Evolutionary conservation across 1,140 invertebrate species (phyloP).

Genomic region (Drosophila hydei): DNA sequence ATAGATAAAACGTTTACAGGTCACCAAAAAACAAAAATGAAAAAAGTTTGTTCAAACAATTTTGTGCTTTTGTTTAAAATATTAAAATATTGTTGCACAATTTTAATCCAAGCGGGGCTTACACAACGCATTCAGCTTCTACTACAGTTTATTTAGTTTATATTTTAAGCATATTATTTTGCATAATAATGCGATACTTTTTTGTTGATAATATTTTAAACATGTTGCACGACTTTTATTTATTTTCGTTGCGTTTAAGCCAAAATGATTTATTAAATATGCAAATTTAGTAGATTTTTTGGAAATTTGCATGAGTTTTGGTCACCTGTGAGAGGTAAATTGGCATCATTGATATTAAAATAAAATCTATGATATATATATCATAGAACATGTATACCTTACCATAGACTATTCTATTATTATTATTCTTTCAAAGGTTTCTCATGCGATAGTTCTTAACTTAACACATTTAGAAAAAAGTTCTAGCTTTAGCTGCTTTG

Average conservation of each 20-base stretch:
- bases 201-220: neutral
- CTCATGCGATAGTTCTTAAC: too few species aligned
- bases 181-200: conserved; percentile 7
- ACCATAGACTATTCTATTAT: too few species aligned
- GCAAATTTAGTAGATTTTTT: too few species aligned
- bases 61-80: conserved; percentile 9
- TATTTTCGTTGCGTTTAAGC: conserved; percentile 20
- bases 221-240: neutral
- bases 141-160: conserved; percentile 23
- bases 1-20: conserved; percentile 47
- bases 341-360: too few species aligned
- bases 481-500: too few species aligned
- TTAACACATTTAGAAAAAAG: too few species aligned
- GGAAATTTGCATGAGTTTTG: too few species aligned
- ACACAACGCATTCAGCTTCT: conserved; percentile 27
- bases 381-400: too few species aligned
- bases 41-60: conserved; percentile 22
- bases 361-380: too few species aligned
- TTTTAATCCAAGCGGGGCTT: conserved; percentile 39
- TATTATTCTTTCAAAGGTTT: too few species aligned
- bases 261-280: conserved; percentile 26
- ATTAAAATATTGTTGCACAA: conserved; percentile 31
- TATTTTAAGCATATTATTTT: conserved; percentile 7
- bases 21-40: conserved; percentile 4
- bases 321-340: too few species aligned